Base-by-base conservation (phyloP, 2,888 invertebrate genomes). In the Oxycera nigricornis region DNA sequence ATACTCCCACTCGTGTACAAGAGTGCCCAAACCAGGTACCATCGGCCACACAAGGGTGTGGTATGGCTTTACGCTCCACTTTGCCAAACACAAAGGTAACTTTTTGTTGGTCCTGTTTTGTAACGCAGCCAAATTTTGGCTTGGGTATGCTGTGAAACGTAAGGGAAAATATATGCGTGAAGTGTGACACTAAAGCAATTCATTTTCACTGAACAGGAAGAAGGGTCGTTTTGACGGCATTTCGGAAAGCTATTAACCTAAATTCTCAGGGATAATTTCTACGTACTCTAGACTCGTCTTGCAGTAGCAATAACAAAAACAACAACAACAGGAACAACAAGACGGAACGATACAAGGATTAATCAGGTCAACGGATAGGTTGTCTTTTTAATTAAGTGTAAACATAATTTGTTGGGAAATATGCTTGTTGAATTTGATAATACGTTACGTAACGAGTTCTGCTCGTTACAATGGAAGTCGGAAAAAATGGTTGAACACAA, bases 161-260 rank as follows among this genome's bases (percentile, higher is more conserved):
- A 55, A 24, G 24, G 55, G 24, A 55, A 20, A 55, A 55, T 55
- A 22, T 55, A 20, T 55, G 55, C 55, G 55, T 55, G 55, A 55
- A 55, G 55, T n/a, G n/a, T 55, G 55, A 55, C 61, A 61, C 20
- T 31, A 9, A 31, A 31, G 35, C 61, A 1, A 61, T 31, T 61
- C 30, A 61, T 61, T 31, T 31, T 31, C 31, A 61, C 2, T 61
- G 35, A 61, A 61, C 61, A 61, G 61, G 61, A 61, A 31, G 35
- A 61, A 61, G 35, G 61, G 59, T 59, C 35, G 17, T 61, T 30
- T 30, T 17, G 20, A 20, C 55, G 55, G 6, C 17, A 26, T 31
- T 61, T 28, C 30, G 35, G 20, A 61, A 31, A 30, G 61, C 61
- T 26, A 59, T 59, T 61, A 35, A 61, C 61, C 61, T 31, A 35